A percentile compares a stretch with the other conserved stretches of the same genome.
Conservation (phyloP, 2,797 vertebrate species). For the Anas capensis region DNA sequence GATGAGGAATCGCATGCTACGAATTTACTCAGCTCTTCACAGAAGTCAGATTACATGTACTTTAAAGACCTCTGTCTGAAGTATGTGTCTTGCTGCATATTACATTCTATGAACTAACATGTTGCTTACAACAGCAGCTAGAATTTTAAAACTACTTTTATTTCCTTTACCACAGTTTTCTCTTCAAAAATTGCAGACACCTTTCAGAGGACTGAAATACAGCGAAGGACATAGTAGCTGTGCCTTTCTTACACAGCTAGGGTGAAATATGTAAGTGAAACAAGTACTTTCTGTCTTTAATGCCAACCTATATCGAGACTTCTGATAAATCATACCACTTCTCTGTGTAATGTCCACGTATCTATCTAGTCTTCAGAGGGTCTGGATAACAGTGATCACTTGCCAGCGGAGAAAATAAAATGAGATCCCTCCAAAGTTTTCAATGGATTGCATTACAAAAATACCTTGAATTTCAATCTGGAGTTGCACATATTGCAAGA, state of each 20-base stretch:
- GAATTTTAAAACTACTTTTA: neutral
- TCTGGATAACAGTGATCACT: neutral
- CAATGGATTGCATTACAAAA: neutral
- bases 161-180: neutral
- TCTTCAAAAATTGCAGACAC: neutral
- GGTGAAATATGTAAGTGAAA: neutral
- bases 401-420: neutral
- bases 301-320: neutral
- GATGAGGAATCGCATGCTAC: neutral
- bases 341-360: neutral
- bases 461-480: neutral
- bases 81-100: neutral
- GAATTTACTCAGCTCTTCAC: neutral
- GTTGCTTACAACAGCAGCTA: neutral
- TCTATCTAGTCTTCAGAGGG: neutral
- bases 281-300: neutral
- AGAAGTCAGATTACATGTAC: neutral
- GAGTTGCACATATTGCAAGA: neutral
- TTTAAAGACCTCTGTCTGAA: neutral
- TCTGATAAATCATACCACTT: neutral
- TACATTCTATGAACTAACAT: neutral
- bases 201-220: neutral
- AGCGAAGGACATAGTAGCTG: neutral
- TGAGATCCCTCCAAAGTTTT: neutral
- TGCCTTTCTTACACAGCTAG: neutral